Base-by-base conservation (phyloP, 2,797 vertebrate species). In the Melanotaenia nigrans region DNA sequence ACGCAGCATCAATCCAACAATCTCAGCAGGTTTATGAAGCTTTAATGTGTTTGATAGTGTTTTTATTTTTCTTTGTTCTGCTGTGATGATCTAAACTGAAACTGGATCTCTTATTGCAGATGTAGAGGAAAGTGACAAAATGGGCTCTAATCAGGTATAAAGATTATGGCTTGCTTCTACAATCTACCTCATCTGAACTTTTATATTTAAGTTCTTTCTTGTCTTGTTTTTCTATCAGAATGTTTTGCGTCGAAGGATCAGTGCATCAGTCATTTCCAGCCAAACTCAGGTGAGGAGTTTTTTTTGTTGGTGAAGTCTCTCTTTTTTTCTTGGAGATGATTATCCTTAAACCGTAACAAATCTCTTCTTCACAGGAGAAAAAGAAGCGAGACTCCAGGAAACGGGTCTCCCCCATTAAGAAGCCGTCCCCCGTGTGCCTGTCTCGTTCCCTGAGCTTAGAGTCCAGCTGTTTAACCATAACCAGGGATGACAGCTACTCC, bases 251-350 rank as follows among this genome's bases (percentile, higher is more conserved):
- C 92, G 93, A 55, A 92, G 96, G 54, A 87, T 96, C 89, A 96
- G 95, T 61, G 77, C 94, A 0, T 93, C 95, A 0, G 66, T 97
- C 9, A 93, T 96, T 86, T 87, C 93, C 51, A 91, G 76, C 68
- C 90, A 93, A 79, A 76, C 74, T 73, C 82, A 91, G 92, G 96
- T 96, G 78, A 85, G 40, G 1, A 2, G 0, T 33, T 68, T 72
- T 30, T n/a, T 5, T 55, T 14, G 1, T 5, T 20, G 2, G 38
- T 24, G 20, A 45, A 33, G 30, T 20, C 1, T 65, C 0, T 68
- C 11, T 18, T 12, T 25, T 53, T 20, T 54, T 54, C 24, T 58
- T 24, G 24, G 13, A 32, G 2, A 8, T 55, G 11, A 16, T 64
- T 16, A 63, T 57, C 28, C 7, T 45, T 5, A 36, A 28, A 58